These are phyloP conservation scores for Nesogale talazaci DNA, from an alignment of 2,113 vertebrate genomes.

Conservation along the genomic window DNA sequence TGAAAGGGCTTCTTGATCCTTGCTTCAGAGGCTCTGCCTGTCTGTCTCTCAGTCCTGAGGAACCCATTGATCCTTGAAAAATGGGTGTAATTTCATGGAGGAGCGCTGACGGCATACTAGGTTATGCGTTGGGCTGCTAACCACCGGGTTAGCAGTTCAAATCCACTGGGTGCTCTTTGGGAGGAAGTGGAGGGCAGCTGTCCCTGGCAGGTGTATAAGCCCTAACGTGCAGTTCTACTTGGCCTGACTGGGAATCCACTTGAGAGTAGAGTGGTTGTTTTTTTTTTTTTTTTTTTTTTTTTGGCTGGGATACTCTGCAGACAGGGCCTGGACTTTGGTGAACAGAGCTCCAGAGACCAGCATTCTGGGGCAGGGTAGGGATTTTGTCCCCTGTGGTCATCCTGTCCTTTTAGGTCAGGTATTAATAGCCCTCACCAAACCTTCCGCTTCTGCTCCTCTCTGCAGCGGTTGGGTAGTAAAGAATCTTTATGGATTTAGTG, in stretches of 20 bases:
- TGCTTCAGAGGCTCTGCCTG: background rate
- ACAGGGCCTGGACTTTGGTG: background rate
- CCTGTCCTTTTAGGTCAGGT: background rate
- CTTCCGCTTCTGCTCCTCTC: background rate
- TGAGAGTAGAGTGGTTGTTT: too few relatives aligned
- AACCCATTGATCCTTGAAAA: background rate
- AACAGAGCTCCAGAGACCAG: background rate
- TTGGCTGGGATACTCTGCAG: background rate
- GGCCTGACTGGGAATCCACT: too few relatives aligned
- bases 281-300: too few relatives aligned
- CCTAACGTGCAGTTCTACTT: too few relatives aligned
- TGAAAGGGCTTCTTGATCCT: background rate
- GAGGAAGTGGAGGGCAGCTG: too few relatives aligned
- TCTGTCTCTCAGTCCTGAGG: background rate
- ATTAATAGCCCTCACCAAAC: too few relatives aligned
- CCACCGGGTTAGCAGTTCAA: too few relatives aligned
- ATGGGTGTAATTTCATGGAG: background rate
- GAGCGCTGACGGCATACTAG: too few relatives aligned
- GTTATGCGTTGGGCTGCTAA: too few relatives aligned
- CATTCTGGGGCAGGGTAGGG: background rate
- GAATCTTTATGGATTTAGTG: background rate
- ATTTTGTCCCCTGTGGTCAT: fast-evolving
- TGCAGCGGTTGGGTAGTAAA: background rate
- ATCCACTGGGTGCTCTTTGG: too few relatives aligned
- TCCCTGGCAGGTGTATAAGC: too few relatives aligned